Base-by-base conservation (phyloP, 2,797 vertebrate species). In the Urosaurus nigricauda region DNA sequence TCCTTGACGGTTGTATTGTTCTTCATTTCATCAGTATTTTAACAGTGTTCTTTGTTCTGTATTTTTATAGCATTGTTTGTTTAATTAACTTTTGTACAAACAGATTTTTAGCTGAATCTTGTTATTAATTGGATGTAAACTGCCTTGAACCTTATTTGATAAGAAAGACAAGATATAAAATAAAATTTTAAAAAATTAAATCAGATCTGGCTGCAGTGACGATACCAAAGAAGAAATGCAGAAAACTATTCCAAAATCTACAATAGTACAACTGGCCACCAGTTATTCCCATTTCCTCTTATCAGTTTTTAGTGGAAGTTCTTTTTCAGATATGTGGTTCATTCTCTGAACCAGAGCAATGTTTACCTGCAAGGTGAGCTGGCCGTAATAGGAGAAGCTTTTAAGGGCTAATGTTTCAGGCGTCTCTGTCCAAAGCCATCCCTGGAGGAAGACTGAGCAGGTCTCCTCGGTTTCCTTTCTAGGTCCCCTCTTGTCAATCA, bases 331-430 rank as follows among this genome's bases (percentile, higher is more conserved):
- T 94, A 88, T 26, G 56, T 93, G 93, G 94, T 88, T 92, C 89
- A 93, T 82, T 95, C 93, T 94, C 1, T 95, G 93, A 95, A 92
- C 94, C 95, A 88, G 93, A 94, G 93, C 96, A 92, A 89, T 95
- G 94, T 96, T 97, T 94, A 96, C 96, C 95, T 97, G 96, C 93
- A 96, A 97, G 93, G 95, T 96, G 95, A 97, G 95, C 93, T 92
- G 87, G 29, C 90, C 6, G 95, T 96, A 96, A 97, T 2, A 47
- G 88, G 95, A 97, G 95, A 97, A 91, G 94, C 96, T 96, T 97
- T 97, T 96, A 95, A 95, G 87, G 90, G 96, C 96, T 97, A 94
- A 93, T 89, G 92, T 97, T 97, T 96, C 96, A 96, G 87, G 68
- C 74, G 9, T 94, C 94, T 95, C 93, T 91, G 26, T 94, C 83